These are phyloP conservation scores for Calyptomena viridis DNA, from an alignment of 2,113 vertebrate genomes.

Conservation along the genomic window DNA sequence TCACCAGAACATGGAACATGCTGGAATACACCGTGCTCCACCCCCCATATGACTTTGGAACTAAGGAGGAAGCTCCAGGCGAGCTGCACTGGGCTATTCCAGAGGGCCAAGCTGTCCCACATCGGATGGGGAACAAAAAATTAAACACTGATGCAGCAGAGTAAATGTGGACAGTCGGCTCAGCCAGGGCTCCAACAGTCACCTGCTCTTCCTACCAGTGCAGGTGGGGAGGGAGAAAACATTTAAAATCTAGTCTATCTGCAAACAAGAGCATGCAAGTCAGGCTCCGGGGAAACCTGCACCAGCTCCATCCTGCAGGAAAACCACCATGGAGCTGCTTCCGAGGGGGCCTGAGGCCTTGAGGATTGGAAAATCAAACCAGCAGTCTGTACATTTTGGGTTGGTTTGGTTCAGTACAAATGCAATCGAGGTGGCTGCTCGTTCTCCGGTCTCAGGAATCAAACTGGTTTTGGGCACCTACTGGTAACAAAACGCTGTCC, in stretches of 20 bases:
- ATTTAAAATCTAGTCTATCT: conserved; percentile 37
- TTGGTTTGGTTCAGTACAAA: conserved; percentile 64
- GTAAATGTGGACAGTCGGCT: neutral
- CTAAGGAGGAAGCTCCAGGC: conserved; percentile 26
- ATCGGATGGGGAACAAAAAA: neutral
- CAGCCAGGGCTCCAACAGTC: neutral
- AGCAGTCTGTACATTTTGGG: conserved; percentile 69
- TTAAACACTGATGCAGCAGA: neutral
- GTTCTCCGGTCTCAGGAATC: conserved; percentile 48
- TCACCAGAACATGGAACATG: conserved; percentile 41
- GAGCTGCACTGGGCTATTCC: neutral
- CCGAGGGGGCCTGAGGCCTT: neutral
- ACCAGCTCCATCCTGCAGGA: neutral
- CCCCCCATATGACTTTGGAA: neutral
- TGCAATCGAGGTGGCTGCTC: conserved; percentile 62
- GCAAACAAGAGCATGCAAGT: conserved; percentile 47
- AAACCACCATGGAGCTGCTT: neutral
- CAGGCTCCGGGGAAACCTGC: conserved; percentile 41
- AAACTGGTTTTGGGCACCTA: conserved; percentile 50
- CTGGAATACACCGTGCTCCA: conserved; percentile 37
- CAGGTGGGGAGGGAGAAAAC: neutral
- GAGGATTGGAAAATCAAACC: conserved; percentile 56
- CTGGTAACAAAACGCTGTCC: conserved; percentile 34
- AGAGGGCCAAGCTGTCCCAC: conserved; percentile 21
- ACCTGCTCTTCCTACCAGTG: neutral